A percentile compares a stretch with the other conserved stretches of the same genome.
Conservation (phyloP, 2,113 vertebrate species). For the Osmerus mordax region DNA sequence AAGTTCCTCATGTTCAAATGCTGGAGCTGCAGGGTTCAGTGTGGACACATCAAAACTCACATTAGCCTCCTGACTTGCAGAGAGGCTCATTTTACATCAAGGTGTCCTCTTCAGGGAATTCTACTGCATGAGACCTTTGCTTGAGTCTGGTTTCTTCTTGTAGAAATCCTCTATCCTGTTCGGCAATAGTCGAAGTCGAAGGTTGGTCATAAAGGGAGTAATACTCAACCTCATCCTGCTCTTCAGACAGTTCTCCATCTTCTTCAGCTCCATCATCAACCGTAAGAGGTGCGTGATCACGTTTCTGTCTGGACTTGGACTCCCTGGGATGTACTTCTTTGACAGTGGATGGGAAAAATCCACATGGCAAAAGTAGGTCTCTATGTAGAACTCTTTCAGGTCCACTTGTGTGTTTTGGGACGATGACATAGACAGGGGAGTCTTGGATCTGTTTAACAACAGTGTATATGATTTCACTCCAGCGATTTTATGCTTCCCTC, state of each 20-base stretch:
- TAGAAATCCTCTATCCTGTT: neutral
- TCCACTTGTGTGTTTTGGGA: neutral
- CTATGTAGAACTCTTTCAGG: constrained; percentile 3
- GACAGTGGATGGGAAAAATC: neutral
- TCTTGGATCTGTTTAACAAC: neutral
- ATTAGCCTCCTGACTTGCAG: neutral
- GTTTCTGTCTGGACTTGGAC: neutral
- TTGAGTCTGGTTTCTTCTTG: neutral
- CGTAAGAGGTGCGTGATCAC: neutral
- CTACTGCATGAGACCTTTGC: neutral
- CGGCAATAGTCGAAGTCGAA: neutral
- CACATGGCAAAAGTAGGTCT: constrained; percentile 15
- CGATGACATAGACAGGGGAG: constrained; percentile 9
- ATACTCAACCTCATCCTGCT: neutral
- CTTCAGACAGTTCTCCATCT: neutral
- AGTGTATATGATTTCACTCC: neutral
- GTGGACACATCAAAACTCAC: neutral
- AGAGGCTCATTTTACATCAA: neutral
- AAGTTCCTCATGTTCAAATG: neutral
- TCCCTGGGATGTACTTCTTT: neutral
- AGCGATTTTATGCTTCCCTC: neutral
- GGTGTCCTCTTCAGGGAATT: neutral
- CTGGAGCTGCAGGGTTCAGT: neutral
- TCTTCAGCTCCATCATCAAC: neutral
- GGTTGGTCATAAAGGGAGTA: neutral